Evolutionary conservation across 2,888 invertebrate genomes (phyloP), one percentile per base, ranked within the genome.

Genomic region (Zygaena filipendulae): DNA sequence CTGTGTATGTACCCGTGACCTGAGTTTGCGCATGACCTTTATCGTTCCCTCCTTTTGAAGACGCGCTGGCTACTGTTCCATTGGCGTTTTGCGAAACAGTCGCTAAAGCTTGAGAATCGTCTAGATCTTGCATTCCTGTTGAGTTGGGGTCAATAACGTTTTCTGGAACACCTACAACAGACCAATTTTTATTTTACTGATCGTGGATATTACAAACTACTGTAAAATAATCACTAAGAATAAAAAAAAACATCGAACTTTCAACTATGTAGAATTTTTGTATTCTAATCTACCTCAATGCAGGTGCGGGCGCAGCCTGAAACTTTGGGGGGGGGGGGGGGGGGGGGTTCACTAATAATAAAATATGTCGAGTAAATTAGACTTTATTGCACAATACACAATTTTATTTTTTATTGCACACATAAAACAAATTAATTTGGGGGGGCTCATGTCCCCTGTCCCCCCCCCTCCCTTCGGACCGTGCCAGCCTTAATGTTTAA

Each of bases 11-110:
- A 13, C 92, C 92, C 27, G 87, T 87, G 1, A 93, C 91, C 68
- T 91, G 89, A 1, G 92, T 90, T 61, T 92, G 90, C 1, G 92
- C 88, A 2, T 86, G 85, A 6, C 90, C 91, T 35, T 87, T 87
- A 13, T 84, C 84, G 47, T 85, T 88, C 40, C 84, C 85, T 8
- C 92, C 92, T 63, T 89, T 88, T 8, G 92, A 87, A 29, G 87
- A 84, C 2, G 92, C 92, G 36, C 84, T 84, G 1, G 92, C 91
- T 43, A 86, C 83, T 1, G 91, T 91, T 33, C 88, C 89, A 38
- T 84, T 84, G 11, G 47, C 42, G 25, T 56, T 60, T 55, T 80
- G 77, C 29, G 63, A 81, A 2, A 88, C 84, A 29, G 83, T 84
- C 30, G 86, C 85, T 60, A 84, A 84, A 2, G 90, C 90, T 67